A percentile compares a stretch with the other conserved stretches of the same genome.
phyloP scores from a whole-genome alignment of 2,113 vertebrate species.

The Perca fluviatilis region DNA sequence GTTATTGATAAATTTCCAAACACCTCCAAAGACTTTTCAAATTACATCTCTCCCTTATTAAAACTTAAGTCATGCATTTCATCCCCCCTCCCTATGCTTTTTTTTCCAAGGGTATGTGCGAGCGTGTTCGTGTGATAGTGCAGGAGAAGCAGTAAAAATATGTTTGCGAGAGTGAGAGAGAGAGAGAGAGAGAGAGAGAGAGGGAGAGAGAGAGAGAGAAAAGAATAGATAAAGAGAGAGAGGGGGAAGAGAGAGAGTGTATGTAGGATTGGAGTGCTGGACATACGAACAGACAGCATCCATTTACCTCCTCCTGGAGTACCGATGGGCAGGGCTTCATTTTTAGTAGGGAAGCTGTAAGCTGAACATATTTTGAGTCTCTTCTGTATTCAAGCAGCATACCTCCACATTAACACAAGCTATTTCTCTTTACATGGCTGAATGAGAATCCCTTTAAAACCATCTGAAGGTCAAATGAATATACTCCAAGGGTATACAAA shows the following conservation, averaged over 20 bases:
- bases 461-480: constrained; percentile 75
- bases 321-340: constrained; percentile 70
- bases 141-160: constrained; percentile 59
- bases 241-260: constrained; percentile 9
- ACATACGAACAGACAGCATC: constrained; percentile 73
- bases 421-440: constrained; percentile 81
- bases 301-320: constrained; percentile 74
- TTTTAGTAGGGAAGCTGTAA: constrained; percentile 66
- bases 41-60: constrained; percentile 85
- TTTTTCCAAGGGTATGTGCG: constrained; percentile 47
- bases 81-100: constrained; percentile 20
- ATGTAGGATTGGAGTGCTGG: constrained; percentile 61
- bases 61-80: constrained; percentile 86
- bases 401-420: constrained; percentile 74
- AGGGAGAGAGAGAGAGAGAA: constrained; percentile 21
- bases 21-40: constrained; percentile 86
- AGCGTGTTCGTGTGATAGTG: constrained; percentile 68
- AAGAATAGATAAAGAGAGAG: neutral
- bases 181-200: constrained; percentile 39
- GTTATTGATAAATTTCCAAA: constrained; percentile 88
- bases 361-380: constrained; percentile 64
- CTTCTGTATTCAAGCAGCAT: constrained; percentile 73
- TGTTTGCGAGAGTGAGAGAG: constrained; percentile 34
- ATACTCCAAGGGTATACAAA: constrained; percentile 54
- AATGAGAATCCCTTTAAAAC: constrained; percentile 74